Evolutionary conservation across 2,888 invertebrate genomes (phyloP).

Genomic region (Malthinus seriepunctatus): DNA sequence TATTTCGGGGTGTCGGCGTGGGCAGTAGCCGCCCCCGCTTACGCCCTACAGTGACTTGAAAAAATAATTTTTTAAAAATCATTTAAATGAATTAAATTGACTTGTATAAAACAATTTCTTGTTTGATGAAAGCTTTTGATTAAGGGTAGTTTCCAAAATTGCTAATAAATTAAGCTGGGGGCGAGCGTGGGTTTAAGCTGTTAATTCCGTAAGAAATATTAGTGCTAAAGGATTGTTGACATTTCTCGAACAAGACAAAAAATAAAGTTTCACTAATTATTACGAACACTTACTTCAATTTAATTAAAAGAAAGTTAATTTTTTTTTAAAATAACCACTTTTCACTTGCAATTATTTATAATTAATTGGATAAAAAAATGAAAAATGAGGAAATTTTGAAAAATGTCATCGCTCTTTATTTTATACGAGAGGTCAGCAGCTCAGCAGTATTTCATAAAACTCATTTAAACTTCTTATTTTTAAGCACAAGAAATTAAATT

Average conservation of each 20-base stretch:
- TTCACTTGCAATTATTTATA: too few relatives aligned
- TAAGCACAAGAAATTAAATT: too few relatives aligned
- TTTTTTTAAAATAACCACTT: too few relatives aligned
- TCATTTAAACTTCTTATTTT: too few relatives aligned
- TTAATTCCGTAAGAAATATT: conserved; percentile 3
- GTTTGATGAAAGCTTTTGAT: not conserved
- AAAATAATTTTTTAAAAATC: not conserved
- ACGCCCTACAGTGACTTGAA: conserved; percentile 11
- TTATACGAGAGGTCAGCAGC: too few relatives aligned
- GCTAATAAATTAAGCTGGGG: conserved; percentile 2
- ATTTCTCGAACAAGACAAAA: not conserved
- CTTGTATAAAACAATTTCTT: conserved; percentile 2
- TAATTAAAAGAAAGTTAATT: too few relatives aligned
- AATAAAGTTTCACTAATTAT: too few relatives aligned
- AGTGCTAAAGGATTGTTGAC: not conserved
- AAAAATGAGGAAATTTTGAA: too few relatives aligned
- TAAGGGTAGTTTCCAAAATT: not conserved
- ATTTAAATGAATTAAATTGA: not conserved
- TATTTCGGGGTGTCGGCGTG: conserved; percentile 20
- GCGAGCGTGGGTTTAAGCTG: not conserved
- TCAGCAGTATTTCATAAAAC: too few relatives aligned
- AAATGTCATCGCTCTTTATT: too few relatives aligned
- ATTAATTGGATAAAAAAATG: too few relatives aligned
- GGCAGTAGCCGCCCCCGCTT: conserved; percentile 18
- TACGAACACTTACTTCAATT: too few relatives aligned